Percentiles rank a stretch among this genome's conserved stretches.
Conservation (phyloP, 2,113 vertebrate species). For the Tylochromis polylepis region DNA sequence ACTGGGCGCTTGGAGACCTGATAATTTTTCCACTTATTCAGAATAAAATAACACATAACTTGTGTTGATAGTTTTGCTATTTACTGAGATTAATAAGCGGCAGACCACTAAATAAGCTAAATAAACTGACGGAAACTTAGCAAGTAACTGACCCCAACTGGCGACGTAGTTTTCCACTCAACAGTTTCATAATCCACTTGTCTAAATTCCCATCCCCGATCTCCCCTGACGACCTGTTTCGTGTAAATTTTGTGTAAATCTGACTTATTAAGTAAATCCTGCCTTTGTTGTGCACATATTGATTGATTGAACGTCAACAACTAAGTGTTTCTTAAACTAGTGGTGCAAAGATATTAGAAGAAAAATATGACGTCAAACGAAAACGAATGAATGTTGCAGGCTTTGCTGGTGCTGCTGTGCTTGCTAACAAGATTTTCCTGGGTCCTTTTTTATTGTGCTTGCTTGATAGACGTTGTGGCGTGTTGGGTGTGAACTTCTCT, state of each 20-base stretch:
- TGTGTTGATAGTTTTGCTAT: not conserved
- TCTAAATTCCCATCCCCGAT: rapidly evolving
- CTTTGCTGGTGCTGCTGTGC: not conserved
- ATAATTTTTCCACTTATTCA: rapidly evolving
- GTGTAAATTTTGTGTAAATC: not conserved
- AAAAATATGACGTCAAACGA: not conserved
- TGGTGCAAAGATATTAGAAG: rapidly evolving
- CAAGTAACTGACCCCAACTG: not conserved
- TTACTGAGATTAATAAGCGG: not conserved
- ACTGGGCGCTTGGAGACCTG: not conserved
- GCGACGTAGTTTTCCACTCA: not conserved
- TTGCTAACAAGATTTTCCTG: not conserved
- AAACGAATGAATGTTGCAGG: not conserved
- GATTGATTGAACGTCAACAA: not conserved
- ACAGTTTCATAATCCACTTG: rapidly evolving
- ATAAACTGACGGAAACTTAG: not conserved
- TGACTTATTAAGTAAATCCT: not conserved
- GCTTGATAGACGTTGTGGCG: not conserved
- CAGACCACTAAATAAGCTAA: not conserved
- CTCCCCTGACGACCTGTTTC: not conserved
- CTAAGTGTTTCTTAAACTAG: not conserved
- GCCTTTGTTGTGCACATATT: not conserved
- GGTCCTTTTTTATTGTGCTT: not conserved
- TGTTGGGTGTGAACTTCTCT: too few species aligned
- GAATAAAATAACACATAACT: not conserved